Conservation (phyloP, 2,797 vertebrate species). For the Acridotheres tristis region DNA sequence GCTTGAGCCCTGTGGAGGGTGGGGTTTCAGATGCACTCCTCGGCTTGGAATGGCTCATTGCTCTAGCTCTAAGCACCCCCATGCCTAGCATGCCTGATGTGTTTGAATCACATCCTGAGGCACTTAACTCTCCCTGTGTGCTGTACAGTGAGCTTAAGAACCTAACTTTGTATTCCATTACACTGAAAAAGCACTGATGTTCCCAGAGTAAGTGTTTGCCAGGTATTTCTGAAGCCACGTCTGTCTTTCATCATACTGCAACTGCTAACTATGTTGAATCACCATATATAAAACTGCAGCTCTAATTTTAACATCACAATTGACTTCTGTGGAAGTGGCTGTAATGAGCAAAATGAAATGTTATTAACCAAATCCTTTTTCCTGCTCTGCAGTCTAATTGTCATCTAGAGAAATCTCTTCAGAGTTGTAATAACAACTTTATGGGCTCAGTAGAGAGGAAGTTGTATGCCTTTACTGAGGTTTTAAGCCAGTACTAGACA, state of each 20-base stretch:
- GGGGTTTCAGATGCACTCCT: neutral
- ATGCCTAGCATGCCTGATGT: neutral
- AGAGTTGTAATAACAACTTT: slow-evolving; percentile 8
- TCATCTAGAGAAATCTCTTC: slow-evolving; percentile 37
- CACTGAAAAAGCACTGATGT: neutral
- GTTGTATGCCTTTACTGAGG: neutral
- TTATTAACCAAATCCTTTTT: slow-evolving; percentile 48
- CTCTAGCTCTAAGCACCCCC: neutral
- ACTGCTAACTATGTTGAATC: neutral
- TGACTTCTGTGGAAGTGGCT: slow-evolving; percentile 9
- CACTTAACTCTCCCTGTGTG: neutral
- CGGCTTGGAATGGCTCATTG: neutral
- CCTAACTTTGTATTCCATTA: neutral
- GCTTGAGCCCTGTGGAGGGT: neutral
- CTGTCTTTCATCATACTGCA: neutral
- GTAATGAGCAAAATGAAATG: slow-evolving; percentile 41
- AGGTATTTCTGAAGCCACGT: neutral
- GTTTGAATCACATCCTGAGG: neutral
- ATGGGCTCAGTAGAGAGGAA: neutral
- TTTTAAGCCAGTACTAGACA: neutral
- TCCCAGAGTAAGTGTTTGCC: neutral
- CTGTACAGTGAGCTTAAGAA: neutral
- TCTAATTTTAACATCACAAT: slow-evolving; percentile 39
- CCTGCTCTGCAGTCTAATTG: slow-evolving; percentile 18
- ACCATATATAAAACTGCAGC: neutral